A percentile compares a stretch with the other conserved stretches of the same genome.
phyloP scores from a whole-genome alignment of 1,140 invertebrate genomes.

The Drosophila sechellia region DNA sequence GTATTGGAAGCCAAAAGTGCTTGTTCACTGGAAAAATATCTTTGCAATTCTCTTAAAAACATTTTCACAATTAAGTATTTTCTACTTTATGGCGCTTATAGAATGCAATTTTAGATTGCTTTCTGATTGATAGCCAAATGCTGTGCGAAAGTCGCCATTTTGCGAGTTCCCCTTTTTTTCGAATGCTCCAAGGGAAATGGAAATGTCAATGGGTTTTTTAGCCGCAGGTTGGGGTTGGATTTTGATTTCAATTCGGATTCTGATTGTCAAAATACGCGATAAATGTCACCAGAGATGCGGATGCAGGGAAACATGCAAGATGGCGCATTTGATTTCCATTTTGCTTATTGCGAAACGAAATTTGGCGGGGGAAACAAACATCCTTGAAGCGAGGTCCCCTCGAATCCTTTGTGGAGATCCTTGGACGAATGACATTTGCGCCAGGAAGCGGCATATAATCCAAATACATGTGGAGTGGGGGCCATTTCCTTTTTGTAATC shows the following conservation, averaged over 20 bases:
- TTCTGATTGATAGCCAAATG: no score
- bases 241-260: constrained; percentile 22
- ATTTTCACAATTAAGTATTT: no score
- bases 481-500: constrained; percentile 71
- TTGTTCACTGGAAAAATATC: background rate
- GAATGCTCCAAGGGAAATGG: background rate
- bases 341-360: constrained; percentile 70
- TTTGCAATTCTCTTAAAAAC: background rate
- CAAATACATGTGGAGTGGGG: background rate
- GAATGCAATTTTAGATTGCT: no score
- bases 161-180: background rate
- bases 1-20: background rate
- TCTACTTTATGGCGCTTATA: no score
- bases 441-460: constrained; percentile 70
- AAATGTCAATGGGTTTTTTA: no score
- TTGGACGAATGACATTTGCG: constrained; percentile 69
- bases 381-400: background rate
- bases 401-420: constrained; percentile 23
- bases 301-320: constrained; percentile 34
- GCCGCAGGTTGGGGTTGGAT: background rate
- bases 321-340: constrained; percentile 75
- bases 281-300: constrained; percentile 65
- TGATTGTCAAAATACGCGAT: constrained; percentile 59
- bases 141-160: no score
- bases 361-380: background rate